phyloP scores from a whole-genome alignment of 2,888 invertebrate species.

The Meta bourneti region DNA sequence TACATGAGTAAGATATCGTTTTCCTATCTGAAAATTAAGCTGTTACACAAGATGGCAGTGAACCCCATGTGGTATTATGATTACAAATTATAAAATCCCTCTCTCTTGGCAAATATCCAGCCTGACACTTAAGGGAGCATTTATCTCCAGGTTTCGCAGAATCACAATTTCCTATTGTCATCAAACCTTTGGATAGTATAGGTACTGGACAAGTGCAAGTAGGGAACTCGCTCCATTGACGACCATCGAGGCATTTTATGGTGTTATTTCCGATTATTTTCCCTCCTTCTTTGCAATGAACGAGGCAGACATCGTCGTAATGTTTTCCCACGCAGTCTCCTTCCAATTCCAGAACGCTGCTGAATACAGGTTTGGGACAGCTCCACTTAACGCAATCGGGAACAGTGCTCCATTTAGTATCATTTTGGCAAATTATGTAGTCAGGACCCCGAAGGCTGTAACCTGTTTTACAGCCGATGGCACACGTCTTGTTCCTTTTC shows the following conservation, averaged over 20 bases:
- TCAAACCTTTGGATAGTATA: neutral
- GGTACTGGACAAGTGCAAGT: slow-evolving; percentile 27
- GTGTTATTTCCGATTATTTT: neutral
- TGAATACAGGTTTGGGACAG: neutral
- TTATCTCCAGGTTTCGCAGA: neutral
- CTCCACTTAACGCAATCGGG: neutral
- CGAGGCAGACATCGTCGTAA: neutral
- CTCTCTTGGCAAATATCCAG: neutral
- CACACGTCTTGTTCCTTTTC: neutral
- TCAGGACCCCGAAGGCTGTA: neutral
- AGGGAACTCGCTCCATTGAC: slow-evolving; percentile 28
- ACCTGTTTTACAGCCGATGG: neutral
- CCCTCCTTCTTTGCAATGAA: slow-evolving; percentile 26
- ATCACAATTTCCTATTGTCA: slow-evolving; percentile 1
- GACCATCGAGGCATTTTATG: slow-evolving; percentile 1
- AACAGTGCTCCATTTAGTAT: slow-evolving; percentile 1
- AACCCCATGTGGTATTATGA: slow-evolving; percentile 5
- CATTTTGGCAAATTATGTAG: neutral
- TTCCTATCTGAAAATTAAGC: too few relatives aligned
- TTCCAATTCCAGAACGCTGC: neutral
- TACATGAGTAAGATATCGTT: too few relatives aligned
- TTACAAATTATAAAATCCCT: slow-evolving; percentile 3
- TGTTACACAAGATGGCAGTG: neutral
- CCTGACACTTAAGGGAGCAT: neutral
- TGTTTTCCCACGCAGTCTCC: neutral